Percentiles rank a stretch among this genome's conserved stretches.
Conservation (phyloP, 1,140 invertebrate genomes). For the Drosophila nigromelanica region DNA sequence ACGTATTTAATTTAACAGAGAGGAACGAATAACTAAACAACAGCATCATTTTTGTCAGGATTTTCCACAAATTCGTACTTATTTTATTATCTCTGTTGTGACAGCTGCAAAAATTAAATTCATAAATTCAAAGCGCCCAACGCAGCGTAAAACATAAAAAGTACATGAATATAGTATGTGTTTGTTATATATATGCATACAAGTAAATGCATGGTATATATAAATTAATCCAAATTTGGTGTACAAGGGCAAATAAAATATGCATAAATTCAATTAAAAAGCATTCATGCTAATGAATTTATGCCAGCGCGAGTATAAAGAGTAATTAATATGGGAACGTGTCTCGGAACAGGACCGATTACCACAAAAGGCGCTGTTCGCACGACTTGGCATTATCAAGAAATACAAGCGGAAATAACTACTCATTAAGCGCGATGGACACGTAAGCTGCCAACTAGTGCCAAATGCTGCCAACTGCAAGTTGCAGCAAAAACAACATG, state of each 20-base stretch:
- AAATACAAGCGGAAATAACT: slow-evolving; percentile 80
- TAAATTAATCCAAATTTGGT: slow-evolving; percentile 35
- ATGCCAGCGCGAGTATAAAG: slow-evolving; percentile 43
- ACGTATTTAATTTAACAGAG: slow-evolving; percentile 48
- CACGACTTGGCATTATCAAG: slow-evolving; percentile 73
- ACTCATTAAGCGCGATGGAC: slow-evolving; percentile 78
- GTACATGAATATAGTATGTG: not conserved
- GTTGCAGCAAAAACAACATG: slow-evolving; percentile 46
- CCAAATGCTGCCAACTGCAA: slow-evolving; percentile 57
- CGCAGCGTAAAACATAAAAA: slow-evolving; percentile 2
- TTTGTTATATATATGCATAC: slow-evolving; percentile 21
- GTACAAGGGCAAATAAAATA: slow-evolving; percentile 33
- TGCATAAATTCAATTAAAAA: slow-evolving; percentile 73
- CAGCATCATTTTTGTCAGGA: slow-evolving; percentile 21
- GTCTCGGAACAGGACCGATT: slow-evolving; percentile 51
- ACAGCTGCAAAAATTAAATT: slow-evolving; percentile 58
- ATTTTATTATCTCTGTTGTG: slow-evolving; percentile 63
- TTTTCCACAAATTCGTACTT: slow-evolving; percentile 20
- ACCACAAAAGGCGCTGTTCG: slow-evolving; percentile 50
- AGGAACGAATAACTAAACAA: slow-evolving; percentile 4
- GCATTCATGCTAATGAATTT: slow-evolving; percentile 65
- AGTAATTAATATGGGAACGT: slow-evolving; percentile 70
- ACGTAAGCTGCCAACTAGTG: slow-evolving; percentile 65
- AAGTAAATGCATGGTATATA: slow-evolving; percentile 3
- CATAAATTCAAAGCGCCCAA: slow-evolving; percentile 47